Evolutionary conservation across 2,888 invertebrate species (phyloP).

Genomic region (Agrotis puta): DNA sequence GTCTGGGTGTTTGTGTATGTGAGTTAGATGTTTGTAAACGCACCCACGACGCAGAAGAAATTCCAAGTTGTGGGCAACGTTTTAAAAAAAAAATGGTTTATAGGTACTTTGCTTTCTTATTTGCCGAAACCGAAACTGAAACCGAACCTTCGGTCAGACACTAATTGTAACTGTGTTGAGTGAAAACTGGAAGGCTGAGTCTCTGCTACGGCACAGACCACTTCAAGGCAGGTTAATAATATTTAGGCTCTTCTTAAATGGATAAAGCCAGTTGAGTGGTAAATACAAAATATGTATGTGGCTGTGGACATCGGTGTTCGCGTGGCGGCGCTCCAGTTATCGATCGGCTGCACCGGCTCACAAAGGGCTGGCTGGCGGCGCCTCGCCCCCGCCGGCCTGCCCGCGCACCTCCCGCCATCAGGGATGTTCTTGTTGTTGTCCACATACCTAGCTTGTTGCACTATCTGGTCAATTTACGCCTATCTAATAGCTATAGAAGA

Average conservation of each 20-base stretch:
- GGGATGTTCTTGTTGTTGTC: slow-evolving; percentile 42
- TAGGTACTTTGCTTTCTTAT: no score
- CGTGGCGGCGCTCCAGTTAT: slow-evolving; percentile 70
- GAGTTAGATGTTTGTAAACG: no score
- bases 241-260: no score
- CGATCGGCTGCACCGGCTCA: slow-evolving; percentile 79
- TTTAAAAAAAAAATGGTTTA: no score
- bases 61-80: no score
- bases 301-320: slow-evolving; percentile 28
- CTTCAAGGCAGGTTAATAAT: not conserved
- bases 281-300: slow-evolving; percentile 4
- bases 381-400: no score
- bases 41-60: no score
- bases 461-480: not conserved
- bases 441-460: slow-evolving; percentile 33
- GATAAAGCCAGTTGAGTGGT: not conserved
- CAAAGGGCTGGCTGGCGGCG: slow-evolving; percentile 67
- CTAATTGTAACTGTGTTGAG: slow-evolving; percentile 2
- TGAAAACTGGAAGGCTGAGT: not conserved
- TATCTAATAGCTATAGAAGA: not conserved
- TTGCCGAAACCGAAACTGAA: no score
- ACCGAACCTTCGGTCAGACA: no score
- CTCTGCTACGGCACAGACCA: not conserved
- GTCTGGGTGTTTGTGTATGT: no score
- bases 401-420: slow-evolving; percentile 10